Percentiles rank a stretch among this genome's conserved stretches.
Conservation (phyloP, 2,888 invertebrate species). For the Cephus nigrinus region DNA sequence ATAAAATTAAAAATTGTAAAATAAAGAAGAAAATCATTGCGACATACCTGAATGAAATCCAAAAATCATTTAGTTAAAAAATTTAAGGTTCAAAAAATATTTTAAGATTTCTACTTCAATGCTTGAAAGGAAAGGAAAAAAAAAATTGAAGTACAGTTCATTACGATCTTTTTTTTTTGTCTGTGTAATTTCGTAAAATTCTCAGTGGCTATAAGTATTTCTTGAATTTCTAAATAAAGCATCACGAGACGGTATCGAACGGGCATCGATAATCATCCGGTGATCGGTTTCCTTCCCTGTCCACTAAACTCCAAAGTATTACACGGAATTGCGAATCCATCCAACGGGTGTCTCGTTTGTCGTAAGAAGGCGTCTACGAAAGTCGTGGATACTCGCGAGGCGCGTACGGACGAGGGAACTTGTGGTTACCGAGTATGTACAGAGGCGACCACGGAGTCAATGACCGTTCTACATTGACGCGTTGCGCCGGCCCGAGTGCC, state of each 20-base stretch:
- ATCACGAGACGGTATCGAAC: neutral
- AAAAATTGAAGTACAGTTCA: neutral
- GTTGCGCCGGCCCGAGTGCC: conserved; percentile 57
- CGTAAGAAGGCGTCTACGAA: neutral
- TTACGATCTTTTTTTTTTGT: neutral
- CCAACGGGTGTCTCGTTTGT: neutral
- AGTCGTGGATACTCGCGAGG: neutral
- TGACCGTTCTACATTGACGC: conserved; percentile 67
- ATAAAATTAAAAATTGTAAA: neutral
- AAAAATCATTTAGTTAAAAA: neutral
- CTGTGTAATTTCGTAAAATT: neutral
- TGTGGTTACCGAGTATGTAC: conserved; percentile 29
- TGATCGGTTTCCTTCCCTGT: neutral
- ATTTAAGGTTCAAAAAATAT: neutral
- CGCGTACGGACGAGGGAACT: conserved; percentile 11
- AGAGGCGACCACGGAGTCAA: conserved; percentile 52
- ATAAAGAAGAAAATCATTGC: neutral
- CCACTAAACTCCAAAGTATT: conserved; percentile 40
- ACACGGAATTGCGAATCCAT: conserved; percentile 44
- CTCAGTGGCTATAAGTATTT: neutral
- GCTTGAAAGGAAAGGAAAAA: neutral
- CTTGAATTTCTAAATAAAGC: neutral
- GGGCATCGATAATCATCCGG: neutral
- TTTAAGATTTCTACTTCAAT: neutral
- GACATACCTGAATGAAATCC: neutral